Evolutionary conservation across 2,797 vertebrate species (phyloP), one percentile per base, ranked within the genome.

Genomic region (Ispidina picta): DNA sequence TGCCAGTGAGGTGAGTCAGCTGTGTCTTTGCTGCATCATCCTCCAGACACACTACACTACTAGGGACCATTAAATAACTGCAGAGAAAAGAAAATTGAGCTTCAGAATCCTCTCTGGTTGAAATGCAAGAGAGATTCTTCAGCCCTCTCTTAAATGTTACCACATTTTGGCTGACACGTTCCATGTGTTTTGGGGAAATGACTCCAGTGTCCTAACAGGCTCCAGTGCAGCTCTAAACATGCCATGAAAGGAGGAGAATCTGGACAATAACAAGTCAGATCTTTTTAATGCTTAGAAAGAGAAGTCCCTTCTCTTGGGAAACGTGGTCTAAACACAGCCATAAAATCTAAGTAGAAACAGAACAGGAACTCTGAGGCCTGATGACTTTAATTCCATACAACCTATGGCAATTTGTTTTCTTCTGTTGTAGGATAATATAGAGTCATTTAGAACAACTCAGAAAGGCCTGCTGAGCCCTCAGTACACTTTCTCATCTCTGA

Each of bases 1-100:
- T 86, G 92, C 88, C 82, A 79, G 92, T 33, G 80, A 69, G 62
- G 66, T 83, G 65, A 89, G 71, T 64, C 92, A 92, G 89, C 83
- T 72, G 66, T 1, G 1, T 33, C 84, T 86, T 72, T 87, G 83
- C 92, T 68, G 83, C 75, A 89, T 93, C 93, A 95, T 71, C 43
- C 49, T 46, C 43, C 85, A 76, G 75, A 88, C 37, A 79, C 22
- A 39, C 56, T 85, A 71, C 41, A 20, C 63, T 83, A n/a, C 44
- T 43, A n/a, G 87, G 58, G 73, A 46, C 17, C 29, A 85, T 54
- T 75, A 69, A 92, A 81, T n/a, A 86, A 76, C 80, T 56, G 15
- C 16, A 49, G 39, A 60, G 64, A 75, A 74, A 72, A 69, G 14
- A 52, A 31, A 62, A 23, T 55, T 58, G 15, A 62, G 11, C 9